Base-by-base conservation (phyloP, 2,113 vertebrate species). In the Pseudonaja textilis region DNA sequence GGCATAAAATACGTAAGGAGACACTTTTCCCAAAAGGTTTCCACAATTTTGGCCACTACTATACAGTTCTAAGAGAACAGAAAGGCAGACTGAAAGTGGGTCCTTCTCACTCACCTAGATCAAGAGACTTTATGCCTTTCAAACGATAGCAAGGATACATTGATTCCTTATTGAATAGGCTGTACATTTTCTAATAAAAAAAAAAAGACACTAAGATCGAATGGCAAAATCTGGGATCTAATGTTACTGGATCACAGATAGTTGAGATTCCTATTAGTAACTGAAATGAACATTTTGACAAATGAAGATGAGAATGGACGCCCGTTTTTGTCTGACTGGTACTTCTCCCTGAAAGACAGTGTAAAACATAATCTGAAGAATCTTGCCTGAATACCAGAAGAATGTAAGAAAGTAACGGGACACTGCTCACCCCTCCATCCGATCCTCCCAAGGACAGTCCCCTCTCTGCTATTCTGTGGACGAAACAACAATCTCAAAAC, bases 401-500 rank as follows among this genome's bases (percentile, higher is more conserved):
- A 94, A 93, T 0, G 59, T 93, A 92, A 96, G 34, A 93, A 95
- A 95, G 91, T 93, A 94, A 94, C 29, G 74, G 89, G 90, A 94
- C 52, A 52, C 93, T 93, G 97, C 99, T 99, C 96, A 99, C 99
- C 95, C 99, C 99, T 98, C 99, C 99, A 11, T 99, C 98, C n/a
- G 99, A 99, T 94, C 99, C 99, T 93, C 98, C 99, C 94, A 99
- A 97, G 29, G 98, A 97, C 39, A 99, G 96, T 42, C 99, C 99
- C 91, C 98, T 98, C 97, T 99, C 98, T 16, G 99, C 99, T 96
- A 99, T 96, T 96, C 99, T 99, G 98, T 29, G 93, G 94, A 95
- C 89, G 95, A 96, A 96, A 96, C 93, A 97, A 93, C 11, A 97
- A 95, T 42, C 93, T 93, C 47, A 88, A 39, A 90, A 96, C 95